Base-by-base conservation (phyloP, 2,888 invertebrate genomes). In the Tolmerus cingulatus region DNA sequence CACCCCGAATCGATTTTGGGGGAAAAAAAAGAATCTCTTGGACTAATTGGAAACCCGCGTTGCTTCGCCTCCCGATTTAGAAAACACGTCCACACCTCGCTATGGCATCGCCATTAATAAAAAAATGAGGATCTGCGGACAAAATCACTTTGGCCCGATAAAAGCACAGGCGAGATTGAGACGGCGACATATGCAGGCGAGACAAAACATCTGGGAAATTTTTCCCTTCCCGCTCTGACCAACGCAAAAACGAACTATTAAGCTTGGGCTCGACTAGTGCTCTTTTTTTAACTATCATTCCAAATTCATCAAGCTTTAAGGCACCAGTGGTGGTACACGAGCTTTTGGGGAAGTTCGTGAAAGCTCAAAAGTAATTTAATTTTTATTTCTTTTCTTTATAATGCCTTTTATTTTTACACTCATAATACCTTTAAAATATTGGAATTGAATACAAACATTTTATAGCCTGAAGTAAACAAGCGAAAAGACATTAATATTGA, bases 101-200 rank as follows among this genome's bases (percentile, higher is more conserved):
- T 89, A 90, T 89, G 90, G 90, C 90, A 90, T 88, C 90, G 90
- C 90, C 90, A 90, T 90, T 89, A 90, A 90, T 91, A 90, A 90
- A 66, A 66, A 30, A 30, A 66, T 66, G 66, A 66, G 27, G 66
- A 46, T 78, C 78, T 78, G 78, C 78, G 78, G 78, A 43, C 78
- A 78, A 78, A 66, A 78, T 43, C 78, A 78, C 43, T 76, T 76
- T 34, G 37, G 37, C 76, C 8, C 76, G 23, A 78, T 78, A 46
- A 78, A 78, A 37, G 19, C 37, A 23, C 43, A 23, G 46, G 78
- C 8, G 78, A 5, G 14, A 78, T 12, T 0, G 12, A 12, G 78
- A 40, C 37, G 9, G 43, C n/a, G 23, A 0, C 2, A 12, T 78
- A 9, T 76, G 14, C 8, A 40, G 9, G 4, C 9, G 66, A 66